Evolutionary conservation across 1,140 invertebrate species (phyloP), one percentile per base, ranked within the genome.

Genomic region (Hyphantria cunea): DNA sequence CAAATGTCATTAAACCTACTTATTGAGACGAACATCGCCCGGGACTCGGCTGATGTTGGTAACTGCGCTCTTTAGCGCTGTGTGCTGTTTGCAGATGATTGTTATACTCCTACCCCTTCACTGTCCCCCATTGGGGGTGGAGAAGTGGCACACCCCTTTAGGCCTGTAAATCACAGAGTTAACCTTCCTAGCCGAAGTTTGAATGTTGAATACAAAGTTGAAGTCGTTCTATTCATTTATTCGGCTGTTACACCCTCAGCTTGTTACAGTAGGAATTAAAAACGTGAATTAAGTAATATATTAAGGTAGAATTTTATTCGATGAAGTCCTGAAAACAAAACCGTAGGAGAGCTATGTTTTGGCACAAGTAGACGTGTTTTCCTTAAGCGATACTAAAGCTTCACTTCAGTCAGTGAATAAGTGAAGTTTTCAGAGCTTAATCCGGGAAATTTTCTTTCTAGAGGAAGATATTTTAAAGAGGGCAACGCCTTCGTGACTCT

Each of bases 171-270:
- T 58, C 55, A 58, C 44, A 17, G 33, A 25, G 49, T 47, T 55
- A 58, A 58, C 45, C 45, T 58, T 58, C 11, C 45, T 45, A 42
- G 45, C 55, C 48, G 55, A 49, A 58, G 44, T 58, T 58, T 58
- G 55, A 58, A 58, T 48, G 45, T 48, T 58, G 45, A 58, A 58
- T 34, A 58, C 32, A 32, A 49, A 58, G 44, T 58, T 49, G 15
- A 15, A 49, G n/a, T 15, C 55, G 13, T 58, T 49, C 37, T 37
- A 34, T 37, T 34, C 44, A 14, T 45, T 31, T 56, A 56, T 45
- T 47, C 53, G 42, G 15, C 10, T 6, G 32, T 3, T 25, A 25
- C 17, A 25, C 17, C 5, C 5, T n/a, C n/a, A n/a, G 5, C 5
- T 25, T 25, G 17, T 25, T 5, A 5, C 5, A 25, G 5, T 3